Evolutionary conservation across 2,797 vertebrate species (phyloP).

Genomic region (Helostoma temminkii): DNA sequence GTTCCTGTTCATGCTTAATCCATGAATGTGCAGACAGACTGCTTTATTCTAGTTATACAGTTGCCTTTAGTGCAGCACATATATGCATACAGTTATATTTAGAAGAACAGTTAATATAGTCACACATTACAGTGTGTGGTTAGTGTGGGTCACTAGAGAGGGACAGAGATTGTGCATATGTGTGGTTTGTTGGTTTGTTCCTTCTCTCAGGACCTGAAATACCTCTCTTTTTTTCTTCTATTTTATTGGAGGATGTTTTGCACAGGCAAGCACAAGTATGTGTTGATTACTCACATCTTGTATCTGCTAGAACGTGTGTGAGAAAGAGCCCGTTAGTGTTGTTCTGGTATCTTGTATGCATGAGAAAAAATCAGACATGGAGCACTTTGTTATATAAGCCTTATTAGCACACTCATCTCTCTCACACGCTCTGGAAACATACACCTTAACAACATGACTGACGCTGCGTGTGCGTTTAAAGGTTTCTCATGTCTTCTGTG

Average conservation of each 20-base stretch:
- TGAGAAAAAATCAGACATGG: slow-evolving; percentile 64
- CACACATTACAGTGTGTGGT: too few species aligned
- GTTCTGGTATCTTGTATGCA: slow-evolving; percentile 67
- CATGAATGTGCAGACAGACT: too few species aligned
- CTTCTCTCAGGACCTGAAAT: slow-evolving; percentile 4
- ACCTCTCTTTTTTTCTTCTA: background rate
- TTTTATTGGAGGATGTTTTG: slow-evolving; percentile 28
- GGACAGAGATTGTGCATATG: background rate
- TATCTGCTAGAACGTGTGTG: slow-evolving; percentile 28
- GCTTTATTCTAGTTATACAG: too few species aligned
- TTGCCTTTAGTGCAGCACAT: too few species aligned
- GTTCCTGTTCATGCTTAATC: too few species aligned
- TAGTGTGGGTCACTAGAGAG: too few species aligned
- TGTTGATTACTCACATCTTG: slow-evolving; percentile 52
- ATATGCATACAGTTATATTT: too few species aligned
- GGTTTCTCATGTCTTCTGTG: slow-evolving; percentile 65
- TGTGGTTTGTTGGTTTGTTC: background rate
- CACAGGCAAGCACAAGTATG: slow-evolving; percentile 17
- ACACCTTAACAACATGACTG: slow-evolving; percentile 22
- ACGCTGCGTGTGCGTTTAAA: slow-evolving; percentile 22
- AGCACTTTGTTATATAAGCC: slow-evolving; percentile 64
- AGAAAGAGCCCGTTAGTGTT: slow-evolving; percentile 31
- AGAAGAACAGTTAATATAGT: too few species aligned
- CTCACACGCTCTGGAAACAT: slow-evolving; percentile 32
- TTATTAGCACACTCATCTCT: slow-evolving; percentile 47